Evolutionary conservation across 23 tunicate genomes (phyloP).

Genomic region (Trididemnum miniatum): DNA sequence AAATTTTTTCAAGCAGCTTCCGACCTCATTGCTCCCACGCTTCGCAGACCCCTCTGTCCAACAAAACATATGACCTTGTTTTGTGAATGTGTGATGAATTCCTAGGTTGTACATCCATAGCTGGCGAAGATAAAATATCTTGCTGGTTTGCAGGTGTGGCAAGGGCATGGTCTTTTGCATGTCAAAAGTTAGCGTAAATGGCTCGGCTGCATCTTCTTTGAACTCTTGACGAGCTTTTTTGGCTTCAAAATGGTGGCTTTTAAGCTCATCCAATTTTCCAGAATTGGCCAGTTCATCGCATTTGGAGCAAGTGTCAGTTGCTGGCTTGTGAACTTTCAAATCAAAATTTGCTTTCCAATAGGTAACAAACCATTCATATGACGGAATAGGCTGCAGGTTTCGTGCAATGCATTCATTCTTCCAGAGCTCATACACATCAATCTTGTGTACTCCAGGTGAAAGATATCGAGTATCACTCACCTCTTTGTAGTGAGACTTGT

Average conservation of each 20-base stretch:
- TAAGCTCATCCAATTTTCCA: background rate
- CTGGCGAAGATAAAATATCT: background rate
- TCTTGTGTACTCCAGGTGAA: background rate
- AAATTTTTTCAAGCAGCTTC: background rate
- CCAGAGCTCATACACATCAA: background rate
- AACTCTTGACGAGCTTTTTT: background rate
- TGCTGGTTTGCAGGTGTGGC: slow-evolving; percentile 2
- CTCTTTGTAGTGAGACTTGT: background rate
- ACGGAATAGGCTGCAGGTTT: background rate
- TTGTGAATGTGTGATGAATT: background rate
- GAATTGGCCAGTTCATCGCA: background rate
- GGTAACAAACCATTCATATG: background rate
- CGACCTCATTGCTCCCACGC: background rate
- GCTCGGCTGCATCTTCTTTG: background rate
- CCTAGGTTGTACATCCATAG: slow-evolving; percentile 3
- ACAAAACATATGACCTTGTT: background rate
- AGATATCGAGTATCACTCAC: background rate
- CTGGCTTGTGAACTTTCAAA: background rate
- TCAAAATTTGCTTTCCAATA: background rate
- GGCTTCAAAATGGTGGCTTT: background rate
- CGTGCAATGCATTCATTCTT: background rate
- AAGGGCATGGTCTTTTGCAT: slow-evolving; percentile 7
- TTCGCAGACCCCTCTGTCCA: background rate
- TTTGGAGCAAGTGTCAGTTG: background rate
- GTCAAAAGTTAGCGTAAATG: background rate